Evolutionary conservation across 30 jellyfish, hydroid and myxozoan species (phyloP).

Genomic region (Turritopsis dohrnii): DNA sequence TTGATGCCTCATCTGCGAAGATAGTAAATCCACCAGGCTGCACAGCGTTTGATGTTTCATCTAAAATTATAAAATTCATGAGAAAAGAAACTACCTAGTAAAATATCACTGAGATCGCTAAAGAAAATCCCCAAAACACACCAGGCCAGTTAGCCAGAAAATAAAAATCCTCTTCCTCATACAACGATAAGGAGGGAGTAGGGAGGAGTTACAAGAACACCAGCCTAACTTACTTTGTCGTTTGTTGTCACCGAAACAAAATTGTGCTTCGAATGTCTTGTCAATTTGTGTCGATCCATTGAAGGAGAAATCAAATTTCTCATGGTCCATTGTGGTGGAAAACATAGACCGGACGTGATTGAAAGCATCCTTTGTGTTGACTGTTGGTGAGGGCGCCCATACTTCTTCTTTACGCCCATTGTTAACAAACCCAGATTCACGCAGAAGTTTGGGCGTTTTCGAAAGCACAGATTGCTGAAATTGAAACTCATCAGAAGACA

Average conservation of each 20-base stretch:
- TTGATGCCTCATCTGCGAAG: too few relatives aligned
- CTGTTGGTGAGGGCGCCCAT: slow-evolving; percentile 67
- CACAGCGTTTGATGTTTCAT: too few relatives aligned
- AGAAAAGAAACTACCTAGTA: too few relatives aligned
- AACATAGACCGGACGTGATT: slow-evolving; percentile 49
- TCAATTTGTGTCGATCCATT: slow-evolving; percentile 5
- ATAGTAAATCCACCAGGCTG: too few relatives aligned
- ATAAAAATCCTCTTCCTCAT: too few relatives aligned
- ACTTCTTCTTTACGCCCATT: slow-evolving; percentile 16
- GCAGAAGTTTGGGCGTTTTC: slow-evolving; percentile 7
- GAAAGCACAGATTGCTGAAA: neutral
- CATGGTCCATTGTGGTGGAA: slow-evolving; percentile 39
- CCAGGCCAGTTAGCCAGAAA: too few relatives aligned
- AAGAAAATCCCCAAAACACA: too few relatives aligned
- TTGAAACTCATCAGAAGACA: neutral
- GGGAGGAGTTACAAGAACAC: too few relatives aligned
- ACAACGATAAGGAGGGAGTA: too few relatives aligned
- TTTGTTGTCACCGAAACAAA: neutral
- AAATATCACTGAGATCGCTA: too few relatives aligned
- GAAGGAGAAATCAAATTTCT: slow-evolving; percentile 34
- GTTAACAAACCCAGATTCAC: neutral
- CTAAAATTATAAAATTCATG: too few relatives aligned
- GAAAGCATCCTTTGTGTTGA: slow-evolving; percentile 54
- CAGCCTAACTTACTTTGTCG: neutral
- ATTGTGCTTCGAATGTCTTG: neutral